phyloP scores from a whole-genome alignment of 64 coral and sea anemone genomes.

The Montipora efflorescens region DNA sequence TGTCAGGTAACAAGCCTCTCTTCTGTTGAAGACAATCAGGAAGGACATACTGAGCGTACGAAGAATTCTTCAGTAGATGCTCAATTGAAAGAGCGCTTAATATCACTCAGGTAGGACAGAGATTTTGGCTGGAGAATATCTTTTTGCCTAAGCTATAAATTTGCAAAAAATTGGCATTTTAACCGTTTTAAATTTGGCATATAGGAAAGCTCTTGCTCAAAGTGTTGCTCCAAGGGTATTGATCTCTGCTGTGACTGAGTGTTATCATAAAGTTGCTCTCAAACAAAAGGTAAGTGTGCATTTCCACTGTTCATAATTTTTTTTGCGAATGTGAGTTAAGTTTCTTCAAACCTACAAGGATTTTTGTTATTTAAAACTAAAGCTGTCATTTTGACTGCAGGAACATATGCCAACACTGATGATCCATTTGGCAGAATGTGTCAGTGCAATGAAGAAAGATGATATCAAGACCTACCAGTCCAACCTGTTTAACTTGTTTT shows the following conservation, averaged over 20 bases:
- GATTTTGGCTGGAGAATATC: neutral
- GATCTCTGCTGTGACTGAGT: slow-evolving; percentile 77
- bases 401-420: slow-evolving; percentile 54
- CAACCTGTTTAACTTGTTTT: slow-evolving; percentile 82
- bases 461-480: slow-evolving; percentile 80
- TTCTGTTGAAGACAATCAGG: neutral
- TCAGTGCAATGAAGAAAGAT: slow-evolving; percentile 72
- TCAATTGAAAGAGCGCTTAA: slow-evolving; percentile 52
- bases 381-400: neutral
- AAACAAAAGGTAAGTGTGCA: slow-evolving; percentile 25
- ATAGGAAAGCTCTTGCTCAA: slow-evolving; percentile 76
- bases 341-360: too few relatives aligned
- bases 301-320: neutral
- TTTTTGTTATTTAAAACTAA: neutral
- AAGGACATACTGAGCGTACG: slow-evolving; percentile 16
- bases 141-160: neutral
- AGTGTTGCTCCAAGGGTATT: slow-evolving; percentile 76
- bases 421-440: slow-evolving; percentile 58
- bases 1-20: slow-evolving; percentile 28
- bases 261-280: slow-evolving; percentile 62
- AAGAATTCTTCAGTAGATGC: slow-evolving; percentile 51
- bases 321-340: too few relatives aligned
- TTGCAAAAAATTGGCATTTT: neutral
- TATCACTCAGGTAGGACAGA: slow-evolving; percentile 21
- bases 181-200: neutral